Percentiles rank a stretch among this genome's conserved stretches.
These are phyloP conservation scores for Oncopodura yosiiana DNA, from an alignment of 1,140 invertebrate species.

Conservation along the genomic window DNA sequence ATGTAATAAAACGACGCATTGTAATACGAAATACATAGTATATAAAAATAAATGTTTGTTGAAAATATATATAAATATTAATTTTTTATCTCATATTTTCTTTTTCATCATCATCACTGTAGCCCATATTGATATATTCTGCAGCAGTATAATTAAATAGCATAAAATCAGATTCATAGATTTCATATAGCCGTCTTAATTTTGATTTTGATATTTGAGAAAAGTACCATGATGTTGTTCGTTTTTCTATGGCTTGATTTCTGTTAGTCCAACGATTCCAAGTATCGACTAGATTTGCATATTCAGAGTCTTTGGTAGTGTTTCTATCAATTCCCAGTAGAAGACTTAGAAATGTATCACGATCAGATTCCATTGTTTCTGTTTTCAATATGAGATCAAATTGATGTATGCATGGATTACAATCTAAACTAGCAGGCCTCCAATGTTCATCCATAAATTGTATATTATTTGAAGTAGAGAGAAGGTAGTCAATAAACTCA, in stretches of 20 bases:
- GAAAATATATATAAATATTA: no score
- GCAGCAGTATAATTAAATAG: conserved; percentile 58
- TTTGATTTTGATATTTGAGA: conserved; percentile 16
- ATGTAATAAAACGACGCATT: no score
- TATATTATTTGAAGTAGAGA: conserved; percentile 35
- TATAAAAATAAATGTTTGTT: no score
- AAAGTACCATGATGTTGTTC: conserved; percentile 15
- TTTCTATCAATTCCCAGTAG: no score
- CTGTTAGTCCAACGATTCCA: conserved; percentile 29
- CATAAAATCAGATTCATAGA: conserved; percentile 68
- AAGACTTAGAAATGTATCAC: conserved; percentile 14
- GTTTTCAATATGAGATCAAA: conserved; percentile 36
- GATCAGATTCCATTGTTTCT: conserved; percentile 29
- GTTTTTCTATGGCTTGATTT: not conserved
- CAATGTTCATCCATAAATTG: conserved; percentile 46
- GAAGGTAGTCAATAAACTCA: conserved; percentile 39
- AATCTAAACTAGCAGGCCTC: conserved; percentile 41
- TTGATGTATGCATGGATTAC: conserved; percentile 40
- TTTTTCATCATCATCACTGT: no score
- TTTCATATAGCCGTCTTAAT: conserved; percentile 57
- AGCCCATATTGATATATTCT: conserved; percentile 17
- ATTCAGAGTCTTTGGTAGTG: not conserved
- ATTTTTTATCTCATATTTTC: no score
- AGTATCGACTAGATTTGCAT: conserved; percentile 11
- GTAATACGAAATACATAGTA: no score